Percentiles rank a stretch among this genome's conserved stretches.
phyloP scores from a whole-genome alignment of 1,140 invertebrate species.

The Idris sp. region DNA sequence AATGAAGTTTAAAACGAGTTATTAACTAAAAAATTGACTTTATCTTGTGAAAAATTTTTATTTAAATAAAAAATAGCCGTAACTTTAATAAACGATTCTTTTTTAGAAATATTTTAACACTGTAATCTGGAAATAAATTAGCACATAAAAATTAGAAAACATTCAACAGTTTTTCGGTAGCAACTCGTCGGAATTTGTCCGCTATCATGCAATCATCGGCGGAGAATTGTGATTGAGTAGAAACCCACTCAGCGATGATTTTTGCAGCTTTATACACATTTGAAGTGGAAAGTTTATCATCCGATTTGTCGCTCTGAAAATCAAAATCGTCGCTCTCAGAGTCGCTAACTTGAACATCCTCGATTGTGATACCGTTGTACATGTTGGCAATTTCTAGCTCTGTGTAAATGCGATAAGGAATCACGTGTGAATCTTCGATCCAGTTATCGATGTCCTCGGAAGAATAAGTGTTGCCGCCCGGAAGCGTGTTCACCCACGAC shows the following conservation, averaged over 20 bases:
- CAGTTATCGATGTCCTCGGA: conserved; percentile 5
- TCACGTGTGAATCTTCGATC: not conserved
- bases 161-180: conserved; percentile 5
- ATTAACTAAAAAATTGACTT: too few species aligned
- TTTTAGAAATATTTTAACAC: too few species aligned
- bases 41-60: too few species aligned
- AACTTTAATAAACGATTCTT: too few species aligned
- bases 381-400: not conserved
- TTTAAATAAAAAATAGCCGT: too few species aligned
- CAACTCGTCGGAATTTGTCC: not conserved
- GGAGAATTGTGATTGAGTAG: not conserved
- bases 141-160: too few species aligned
- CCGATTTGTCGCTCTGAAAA: too few species aligned
- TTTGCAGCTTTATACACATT: not conserved
- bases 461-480: not conserved
- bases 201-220: not conserved
- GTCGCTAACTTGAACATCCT: too few species aligned
- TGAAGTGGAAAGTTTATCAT: not conserved
- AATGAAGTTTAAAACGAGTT: too few species aligned
- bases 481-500: conserved; percentile 1
- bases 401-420: conserved; percentile 1
- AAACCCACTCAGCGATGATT: not conserved
- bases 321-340: too few species aligned
- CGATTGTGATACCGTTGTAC: not conserved
- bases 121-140: too few species aligned